Evolutionary conservation across 2,113 vertebrate genomes (phyloP).

Genomic region (human (Homo sapiens)): DNA sequence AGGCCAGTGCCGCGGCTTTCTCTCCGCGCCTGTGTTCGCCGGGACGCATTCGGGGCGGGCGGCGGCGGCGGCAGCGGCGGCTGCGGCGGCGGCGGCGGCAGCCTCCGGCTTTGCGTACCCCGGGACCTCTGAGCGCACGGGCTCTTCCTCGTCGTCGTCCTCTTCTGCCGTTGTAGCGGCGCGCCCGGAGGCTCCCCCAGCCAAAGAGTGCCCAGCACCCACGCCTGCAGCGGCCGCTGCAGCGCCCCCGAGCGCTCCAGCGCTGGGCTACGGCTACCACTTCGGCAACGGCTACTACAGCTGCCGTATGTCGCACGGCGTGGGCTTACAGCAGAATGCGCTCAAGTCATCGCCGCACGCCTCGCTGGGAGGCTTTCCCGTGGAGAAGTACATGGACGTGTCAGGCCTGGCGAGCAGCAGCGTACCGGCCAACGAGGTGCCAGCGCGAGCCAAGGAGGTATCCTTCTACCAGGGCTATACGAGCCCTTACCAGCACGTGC

Average conservation of each 20-base stretch:
- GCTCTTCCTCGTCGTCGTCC: slow-evolving; percentile 75
- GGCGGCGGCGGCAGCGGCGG: slow-evolving; percentile 74
- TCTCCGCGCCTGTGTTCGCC: slow-evolving; percentile 84
- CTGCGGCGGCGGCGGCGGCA: slow-evolving; percentile 63
- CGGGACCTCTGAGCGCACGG: slow-evolving; percentile 83
- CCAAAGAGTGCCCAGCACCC: slow-evolving; percentile 84
- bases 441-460: slow-evolving; percentile 87
- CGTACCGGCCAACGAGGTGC: slow-evolving; percentile 86
- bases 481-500: slow-evolving; percentile 88
- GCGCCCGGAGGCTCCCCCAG: slow-evolving; percentile 77
- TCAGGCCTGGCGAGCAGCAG: slow-evolving; percentile 86
- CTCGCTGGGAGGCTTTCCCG: slow-evolving; percentile 86
- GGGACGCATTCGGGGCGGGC: slow-evolving; percentile 83
- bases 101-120: slow-evolving; percentile 84
- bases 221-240: slow-evolving; percentile 75
- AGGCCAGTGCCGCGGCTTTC: slow-evolving; percentile 86
- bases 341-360: slow-evolving; percentile 88
- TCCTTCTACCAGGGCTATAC: slow-evolving; percentile 90
- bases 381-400: slow-evolving; percentile 91
- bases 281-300: slow-evolving; percentile 92
- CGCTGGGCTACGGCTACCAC: slow-evolving; percentile 89
- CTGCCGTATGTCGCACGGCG: slow-evolving; percentile 89
- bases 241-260: slow-evolving; percentile 80
- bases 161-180: slow-evolving; percentile 71
- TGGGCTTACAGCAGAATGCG: slow-evolving; percentile 87